phyloP scores from a whole-genome alignment of 1,140 invertebrate species.

The Xylocopa sonorina region DNA sequence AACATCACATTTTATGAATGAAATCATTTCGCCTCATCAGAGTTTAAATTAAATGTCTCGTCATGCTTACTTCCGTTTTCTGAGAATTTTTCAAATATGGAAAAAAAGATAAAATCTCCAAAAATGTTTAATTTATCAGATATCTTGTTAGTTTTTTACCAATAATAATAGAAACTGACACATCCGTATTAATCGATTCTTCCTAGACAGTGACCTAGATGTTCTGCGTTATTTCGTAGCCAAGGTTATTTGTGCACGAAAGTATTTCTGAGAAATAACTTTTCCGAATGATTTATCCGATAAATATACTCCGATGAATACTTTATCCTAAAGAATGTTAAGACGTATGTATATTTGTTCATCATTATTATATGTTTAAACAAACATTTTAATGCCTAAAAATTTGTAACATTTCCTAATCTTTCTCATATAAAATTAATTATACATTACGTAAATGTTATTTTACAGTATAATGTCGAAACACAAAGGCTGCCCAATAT shows the following conservation, averaged over 20 bases:
- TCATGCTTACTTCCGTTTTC: not conserved
- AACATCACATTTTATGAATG: not conserved
- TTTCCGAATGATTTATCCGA: not conserved
- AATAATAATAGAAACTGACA: not conserved
- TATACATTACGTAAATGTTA: not conserved
- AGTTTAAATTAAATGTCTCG: constrained; percentile 2
- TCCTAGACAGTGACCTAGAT: not conserved
- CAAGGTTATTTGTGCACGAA: not conserved
- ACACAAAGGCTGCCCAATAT: not conserved
- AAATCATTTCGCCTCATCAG: not conserved
- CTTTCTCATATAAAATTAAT: not conserved
- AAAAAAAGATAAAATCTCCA: too few relatives aligned
- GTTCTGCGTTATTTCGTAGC: not conserved
- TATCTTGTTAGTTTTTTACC: too few relatives aligned
- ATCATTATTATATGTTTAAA: not conserved
- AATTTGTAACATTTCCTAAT: not conserved
- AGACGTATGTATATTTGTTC: not conserved
- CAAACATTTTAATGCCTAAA: not conserved
- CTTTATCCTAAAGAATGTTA: too few relatives aligned
- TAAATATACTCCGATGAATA: too few relatives aligned
- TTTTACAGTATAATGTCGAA: not conserved
- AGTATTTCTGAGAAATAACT: not conserved
- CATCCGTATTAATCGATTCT: constrained; percentile 9
- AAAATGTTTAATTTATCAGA: too few relatives aligned
- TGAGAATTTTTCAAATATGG: too few relatives aligned